Percentiles rank a stretch among this genome's conserved stretches.
Evolutionary conservation across 2,113 vertebrate species (phyloP).

Genomic region (Camelus bactrianus): DNA sequence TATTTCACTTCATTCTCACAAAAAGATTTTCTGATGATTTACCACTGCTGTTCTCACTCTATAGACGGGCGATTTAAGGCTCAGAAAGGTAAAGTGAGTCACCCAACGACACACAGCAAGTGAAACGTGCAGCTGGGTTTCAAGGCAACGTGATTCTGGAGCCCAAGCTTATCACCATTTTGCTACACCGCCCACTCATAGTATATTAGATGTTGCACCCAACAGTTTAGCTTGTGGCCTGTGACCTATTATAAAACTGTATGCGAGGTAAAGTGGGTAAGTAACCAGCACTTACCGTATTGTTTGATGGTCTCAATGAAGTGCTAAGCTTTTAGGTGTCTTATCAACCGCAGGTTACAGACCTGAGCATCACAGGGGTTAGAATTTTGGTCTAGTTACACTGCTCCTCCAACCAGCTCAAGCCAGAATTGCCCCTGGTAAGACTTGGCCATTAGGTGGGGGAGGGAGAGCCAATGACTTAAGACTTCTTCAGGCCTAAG

Average conservation of each 20-base stretch:
- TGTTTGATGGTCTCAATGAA: accelerated
- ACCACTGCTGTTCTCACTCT: not conserved
- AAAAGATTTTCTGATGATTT: not conserved
- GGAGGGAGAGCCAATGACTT: not conserved
- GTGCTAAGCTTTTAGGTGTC: not conserved
- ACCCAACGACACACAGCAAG: not conserved
- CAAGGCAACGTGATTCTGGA: not conserved
- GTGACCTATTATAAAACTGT: not conserved
- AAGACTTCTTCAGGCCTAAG: not conserved
- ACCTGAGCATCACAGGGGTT: not conserved
- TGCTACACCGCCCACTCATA: not conserved
- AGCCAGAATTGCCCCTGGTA: not conserved
- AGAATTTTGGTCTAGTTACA: not conserved
- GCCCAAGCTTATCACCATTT: not conserved
- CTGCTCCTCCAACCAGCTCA: not conserved
- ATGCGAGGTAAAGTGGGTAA: no score
- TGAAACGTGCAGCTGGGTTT: conserved; percentile 8
- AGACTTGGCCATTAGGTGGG: not conserved
- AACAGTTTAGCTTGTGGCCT: not conserved
- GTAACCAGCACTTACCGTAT: not conserved
- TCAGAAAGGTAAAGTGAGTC: not conserved
- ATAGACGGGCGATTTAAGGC: not conserved
- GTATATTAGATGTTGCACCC: not conserved
- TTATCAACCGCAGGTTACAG: not conserved
- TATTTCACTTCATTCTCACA: not conserved